phyloP scores from a whole-genome alignment of 2,888 invertebrate species.

The Phymatocera aterrima region DNA sequence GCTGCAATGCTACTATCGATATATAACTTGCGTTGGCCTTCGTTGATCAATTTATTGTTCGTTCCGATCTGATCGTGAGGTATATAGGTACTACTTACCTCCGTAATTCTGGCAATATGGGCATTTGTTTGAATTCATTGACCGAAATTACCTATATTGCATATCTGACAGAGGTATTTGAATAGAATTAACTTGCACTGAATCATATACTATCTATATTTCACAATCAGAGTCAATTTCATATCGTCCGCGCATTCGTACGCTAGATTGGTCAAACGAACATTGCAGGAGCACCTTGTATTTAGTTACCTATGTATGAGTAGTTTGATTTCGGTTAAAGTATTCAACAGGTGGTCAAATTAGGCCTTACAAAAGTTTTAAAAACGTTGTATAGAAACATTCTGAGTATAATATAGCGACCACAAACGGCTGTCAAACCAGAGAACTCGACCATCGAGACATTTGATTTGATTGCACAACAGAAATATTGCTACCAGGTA shows the following conservation, averaged over 20 bases:
- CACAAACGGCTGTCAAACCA: not conserved
- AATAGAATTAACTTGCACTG: not conserved
- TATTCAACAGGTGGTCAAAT: not conserved
- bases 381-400: not conserved
- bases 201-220: not conserved
- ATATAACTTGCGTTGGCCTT: no score
- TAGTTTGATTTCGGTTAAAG: no score
- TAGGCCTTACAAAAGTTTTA: slow-evolving; percentile 36
- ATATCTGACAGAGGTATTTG: not conserved
- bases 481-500: no score
- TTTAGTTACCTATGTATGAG: not conserved
- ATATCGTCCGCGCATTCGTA: not conserved
- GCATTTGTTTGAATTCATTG: not conserved
- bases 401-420: not conserved
- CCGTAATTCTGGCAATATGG: not conserved
- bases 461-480: no score
- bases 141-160: not conserved
- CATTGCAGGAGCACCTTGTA: not conserved
- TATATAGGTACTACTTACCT: no score
- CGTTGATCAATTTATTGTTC: no score
- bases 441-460: no score
- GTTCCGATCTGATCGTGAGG: no score
- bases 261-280: not conserved
- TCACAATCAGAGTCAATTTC: not conserved
- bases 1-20: not conserved